phyloP scores from a whole-genome alignment of 2,797 vertebrate species.

The Pseudochaenichthys georgianus region DNA sequence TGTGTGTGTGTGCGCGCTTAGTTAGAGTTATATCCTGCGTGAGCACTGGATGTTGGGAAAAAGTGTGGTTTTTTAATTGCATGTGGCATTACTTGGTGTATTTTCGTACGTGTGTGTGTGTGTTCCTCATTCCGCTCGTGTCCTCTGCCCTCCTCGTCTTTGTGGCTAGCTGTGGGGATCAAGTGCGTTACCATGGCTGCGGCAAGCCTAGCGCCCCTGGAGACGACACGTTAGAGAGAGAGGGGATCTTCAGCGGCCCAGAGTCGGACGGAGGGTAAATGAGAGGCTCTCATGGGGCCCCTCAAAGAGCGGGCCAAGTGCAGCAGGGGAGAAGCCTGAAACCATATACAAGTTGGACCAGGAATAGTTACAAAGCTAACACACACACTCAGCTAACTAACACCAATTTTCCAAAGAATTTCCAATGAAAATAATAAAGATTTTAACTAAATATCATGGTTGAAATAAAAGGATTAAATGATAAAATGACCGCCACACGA shows the following conservation, averaged over 20 bases:
- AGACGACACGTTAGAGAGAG: constrained; percentile 55
- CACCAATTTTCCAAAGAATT: background rate
- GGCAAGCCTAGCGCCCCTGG: constrained; percentile 61
- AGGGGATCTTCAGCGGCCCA: constrained; percentile 56
- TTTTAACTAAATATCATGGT: background rate
- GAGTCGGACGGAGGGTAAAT: constrained; percentile 49
- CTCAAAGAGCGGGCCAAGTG: constrained; percentile 52
- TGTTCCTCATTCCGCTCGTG: constrained; percentile 13
- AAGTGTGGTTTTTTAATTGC: background rate
- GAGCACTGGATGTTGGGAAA: too few species aligned
- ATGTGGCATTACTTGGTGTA: background rate
- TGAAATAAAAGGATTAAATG: background rate
- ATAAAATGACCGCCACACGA: too few species aligned
- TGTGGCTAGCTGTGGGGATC: constrained; percentile 67
- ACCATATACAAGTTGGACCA: constrained; percentile 13
- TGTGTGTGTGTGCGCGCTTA: background rate
- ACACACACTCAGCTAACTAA: background rate
- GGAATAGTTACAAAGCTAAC: background rate
- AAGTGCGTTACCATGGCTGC: constrained; percentile 73
- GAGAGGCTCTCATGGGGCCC: constrained; percentile 60
- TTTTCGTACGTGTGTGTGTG: background rate
- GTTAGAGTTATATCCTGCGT: constrained; percentile 5
- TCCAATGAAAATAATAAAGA: background rate
- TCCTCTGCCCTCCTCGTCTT: constrained; percentile 61
- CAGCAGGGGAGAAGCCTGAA: constrained; percentile 41